These are phyloP conservation scores for Margarornis squamiger DNA, from an alignment of 2,797 vertebrate species.

Conservation along the genomic window DNA sequence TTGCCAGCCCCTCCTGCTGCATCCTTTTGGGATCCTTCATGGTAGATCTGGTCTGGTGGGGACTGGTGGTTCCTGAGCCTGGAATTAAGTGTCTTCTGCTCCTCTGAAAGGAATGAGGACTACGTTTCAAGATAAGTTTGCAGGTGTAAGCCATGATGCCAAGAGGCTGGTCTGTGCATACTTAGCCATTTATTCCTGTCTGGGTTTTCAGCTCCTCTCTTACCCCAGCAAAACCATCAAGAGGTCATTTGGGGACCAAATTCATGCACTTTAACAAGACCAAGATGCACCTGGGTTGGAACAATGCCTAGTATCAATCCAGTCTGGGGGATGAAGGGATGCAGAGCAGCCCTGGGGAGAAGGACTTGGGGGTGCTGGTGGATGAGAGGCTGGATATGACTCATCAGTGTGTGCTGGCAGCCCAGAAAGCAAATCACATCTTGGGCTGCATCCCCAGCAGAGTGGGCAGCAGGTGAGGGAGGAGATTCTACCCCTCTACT, in stretches of 20 bases:
- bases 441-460: not conserved
- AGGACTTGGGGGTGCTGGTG: not conserved
- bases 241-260: fast-evolving
- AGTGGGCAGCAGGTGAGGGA: not conserved
- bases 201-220: not conserved
- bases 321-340: not conserved
- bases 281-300: not conserved
- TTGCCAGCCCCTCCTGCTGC: not conserved
- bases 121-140: not conserved
- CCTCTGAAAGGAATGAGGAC: not conserved
- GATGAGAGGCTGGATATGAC: not conserved
- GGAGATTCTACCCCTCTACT: not conserved
- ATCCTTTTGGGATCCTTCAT: not conserved
- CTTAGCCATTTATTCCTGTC: not conserved
- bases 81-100: not conserved
- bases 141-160: not conserved
- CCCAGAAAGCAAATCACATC: not conserved
- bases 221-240: not conserved
- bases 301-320: not conserved
- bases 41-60: not conserved
- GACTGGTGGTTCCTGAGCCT: not conserved
- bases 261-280: not conserved
- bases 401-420: not conserved
- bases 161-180: not conserved
- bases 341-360: not conserved